Percentiles rank a stretch among this genome's conserved stretches.
Evolutionary conservation across 2,113 vertebrate species (phyloP).

Genomic region (Mionectes macconnelli): DNA sequence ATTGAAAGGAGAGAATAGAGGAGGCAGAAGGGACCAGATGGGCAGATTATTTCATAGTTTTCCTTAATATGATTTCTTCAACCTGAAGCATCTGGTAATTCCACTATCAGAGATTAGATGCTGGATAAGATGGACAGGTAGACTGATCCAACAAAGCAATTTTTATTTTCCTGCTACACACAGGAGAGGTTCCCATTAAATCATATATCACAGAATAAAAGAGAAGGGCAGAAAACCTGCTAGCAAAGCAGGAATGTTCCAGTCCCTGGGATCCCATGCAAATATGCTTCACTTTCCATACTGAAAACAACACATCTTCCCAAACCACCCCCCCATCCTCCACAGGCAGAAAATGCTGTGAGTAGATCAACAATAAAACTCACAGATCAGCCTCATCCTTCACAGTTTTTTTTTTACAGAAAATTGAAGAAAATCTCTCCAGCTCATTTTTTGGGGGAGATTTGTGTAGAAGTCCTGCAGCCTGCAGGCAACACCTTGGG

Average conservation of each 20-base stretch:
- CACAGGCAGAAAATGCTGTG: not conserved
- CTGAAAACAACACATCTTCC: not conserved
- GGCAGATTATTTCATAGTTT: constrained; percentile 46
- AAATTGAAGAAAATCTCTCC: not conserved
- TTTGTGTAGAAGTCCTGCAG: not conserved
- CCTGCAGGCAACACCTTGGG: not conserved
- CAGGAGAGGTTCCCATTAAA: not conserved
- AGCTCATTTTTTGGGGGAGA: not conserved
- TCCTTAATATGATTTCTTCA: constrained; percentile 45
- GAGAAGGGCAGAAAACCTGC: not conserved
- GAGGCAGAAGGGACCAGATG: not conserved
- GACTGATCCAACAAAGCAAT: not conserved
- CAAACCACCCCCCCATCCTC: not conserved
- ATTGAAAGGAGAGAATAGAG: not conserved
- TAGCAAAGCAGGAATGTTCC: not conserved
- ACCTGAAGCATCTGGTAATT: constrained; percentile 43
- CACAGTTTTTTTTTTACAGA: not conserved
- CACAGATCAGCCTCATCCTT: not conserved
- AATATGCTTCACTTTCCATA: not conserved
- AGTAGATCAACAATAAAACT: not conserved
- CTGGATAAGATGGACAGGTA: not conserved
- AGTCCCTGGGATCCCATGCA: not conserved
- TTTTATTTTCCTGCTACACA: not conserved
- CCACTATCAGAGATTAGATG: not conserved
- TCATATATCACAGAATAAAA: not conserved